A percentile compares a stretch with the other conserved stretches of the same genome.
Conservation (phyloP, 1,140 invertebrate species). For the Drosophila punjabiensis region DNA sequence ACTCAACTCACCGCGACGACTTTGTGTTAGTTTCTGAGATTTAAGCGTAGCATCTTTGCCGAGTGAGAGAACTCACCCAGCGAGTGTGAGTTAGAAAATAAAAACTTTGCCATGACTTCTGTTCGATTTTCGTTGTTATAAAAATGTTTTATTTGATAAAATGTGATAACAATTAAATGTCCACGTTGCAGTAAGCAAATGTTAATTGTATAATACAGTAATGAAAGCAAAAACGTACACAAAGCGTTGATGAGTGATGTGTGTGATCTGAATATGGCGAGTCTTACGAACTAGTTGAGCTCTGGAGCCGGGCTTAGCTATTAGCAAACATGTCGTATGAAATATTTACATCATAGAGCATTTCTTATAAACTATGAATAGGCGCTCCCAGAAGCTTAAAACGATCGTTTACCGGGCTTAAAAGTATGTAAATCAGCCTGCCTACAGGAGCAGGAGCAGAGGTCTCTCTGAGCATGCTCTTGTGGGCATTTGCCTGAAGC, state of each 20-base stretch:
- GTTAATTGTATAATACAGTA: constrained; percentile 74
- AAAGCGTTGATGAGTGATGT: constrained; percentile 82
- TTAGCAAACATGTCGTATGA: constrained; percentile 62
- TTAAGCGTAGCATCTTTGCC: constrained; percentile 37
- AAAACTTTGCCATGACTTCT: constrained; percentile 66
- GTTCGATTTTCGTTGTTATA: constrained; percentile 48
- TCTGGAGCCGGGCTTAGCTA: constrained; percentile 34
- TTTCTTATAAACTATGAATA: constrained; percentile 39
- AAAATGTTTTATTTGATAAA: constrained; percentile 65
- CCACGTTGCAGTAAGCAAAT: constrained; percentile 58
- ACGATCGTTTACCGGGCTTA: constrained; percentile 37
- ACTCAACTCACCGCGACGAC: constrained; percentile 80
- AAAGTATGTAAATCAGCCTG: constrained; percentile 19
- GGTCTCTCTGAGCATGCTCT: constrained; percentile 2
- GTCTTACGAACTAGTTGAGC: constrained; percentile 29
- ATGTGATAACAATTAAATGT: constrained; percentile 70
- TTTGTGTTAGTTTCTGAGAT: constrained; percentile 83
- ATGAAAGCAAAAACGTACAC: constrained; percentile 84
- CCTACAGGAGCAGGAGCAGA: constrained; percentile 13
- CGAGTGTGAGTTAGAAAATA: constrained; percentile 58
- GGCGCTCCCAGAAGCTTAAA: constrained; percentile 17
- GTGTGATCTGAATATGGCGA: constrained; percentile 39
- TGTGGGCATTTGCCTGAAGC: constrained; percentile 8
- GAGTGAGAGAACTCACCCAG: constrained; percentile 33
- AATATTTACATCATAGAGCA: constrained; percentile 64